Evolutionary conservation across 2,113 vertebrate species (phyloP), one percentile per base, ranked within the genome.

Genomic region (Orycteropus afer): DNA sequence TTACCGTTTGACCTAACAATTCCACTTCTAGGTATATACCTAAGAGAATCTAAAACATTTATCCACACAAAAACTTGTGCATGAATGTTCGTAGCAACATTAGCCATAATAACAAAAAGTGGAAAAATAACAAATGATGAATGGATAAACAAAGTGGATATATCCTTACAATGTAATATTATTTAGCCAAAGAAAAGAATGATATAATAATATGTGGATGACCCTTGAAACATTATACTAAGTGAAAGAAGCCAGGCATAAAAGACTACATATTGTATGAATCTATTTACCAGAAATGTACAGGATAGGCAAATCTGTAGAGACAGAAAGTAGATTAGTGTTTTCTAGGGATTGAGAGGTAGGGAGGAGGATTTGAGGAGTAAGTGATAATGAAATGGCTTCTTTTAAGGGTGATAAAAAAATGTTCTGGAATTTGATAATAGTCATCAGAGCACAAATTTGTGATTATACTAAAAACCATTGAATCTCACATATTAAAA

Each of bases 331-430:
- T 32, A 82, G 86, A 45, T 45, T 27, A 22, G 25, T 83, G 27
- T 3, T 73, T 34, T 5, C 11, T 47, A 47, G 29, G 78, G 65
- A 7, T 1, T 45, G 11, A 15, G 49, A 15, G n/a, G 51, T 34
- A n/a, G 3, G 14, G 5, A 17, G 0, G 11, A 29, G 2, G 1
- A 29, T 5, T 9, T 27, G 0, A 7, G 34, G 14, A 37, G 6
- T 25, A 29, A 69, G 17, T 86, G 25, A 85, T 27, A 27, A 53
- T 13, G 49, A 7, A 3, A 34, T 47, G 2, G 5, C 37, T 96
- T 51, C 2, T 83, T 61, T 69, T 3, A 5, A 2, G 17, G 9
- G 14, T 51, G 51, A 79, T 49, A 77, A 90, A 77, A 90, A 87
- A 85, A 42, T 27, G 10, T 47, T 27, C 25, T 63, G 77, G 45